Conservation (phyloP, 2,888 invertebrate species). For the Eupithecia tripunctaria region DNA sequence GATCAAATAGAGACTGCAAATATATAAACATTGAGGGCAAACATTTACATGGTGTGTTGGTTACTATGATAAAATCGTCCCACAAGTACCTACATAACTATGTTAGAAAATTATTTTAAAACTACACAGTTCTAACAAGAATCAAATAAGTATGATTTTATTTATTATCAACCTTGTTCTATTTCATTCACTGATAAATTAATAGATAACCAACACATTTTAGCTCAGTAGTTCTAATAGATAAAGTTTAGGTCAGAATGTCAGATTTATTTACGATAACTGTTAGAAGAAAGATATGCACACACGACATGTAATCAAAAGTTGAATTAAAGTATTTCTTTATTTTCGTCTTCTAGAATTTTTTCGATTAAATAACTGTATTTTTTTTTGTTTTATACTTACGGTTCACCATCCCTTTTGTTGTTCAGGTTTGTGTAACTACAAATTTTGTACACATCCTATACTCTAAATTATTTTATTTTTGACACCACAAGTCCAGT, state of each 20-base stretch:
- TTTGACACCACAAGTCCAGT: conserved; percentile 1
- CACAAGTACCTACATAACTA: background rate
- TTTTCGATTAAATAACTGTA: too few species aligned
- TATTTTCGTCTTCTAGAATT: background rate
- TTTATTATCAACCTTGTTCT: background rate
- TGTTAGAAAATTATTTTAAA: background rate
- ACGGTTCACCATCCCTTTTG: conserved; percentile 23
- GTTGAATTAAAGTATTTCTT: background rate
- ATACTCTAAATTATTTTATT: background rate
- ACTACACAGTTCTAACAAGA: background rate
- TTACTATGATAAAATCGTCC: background rate
- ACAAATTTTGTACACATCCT: background rate
- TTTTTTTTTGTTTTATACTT: conserved; percentile 16
- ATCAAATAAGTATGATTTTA: background rate
- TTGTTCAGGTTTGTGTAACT: conserved; percentile 11
- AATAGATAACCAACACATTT: background rate
- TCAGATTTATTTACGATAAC: background rate
- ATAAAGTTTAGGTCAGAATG: background rate
- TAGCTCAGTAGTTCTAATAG: background rate
- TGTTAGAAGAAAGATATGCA: background rate
- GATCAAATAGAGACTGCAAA: background rate
- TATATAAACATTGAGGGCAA: background rate
- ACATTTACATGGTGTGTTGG: background rate
- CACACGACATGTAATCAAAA: background rate
- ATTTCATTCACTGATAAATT: background rate